Percentiles rank a stretch among this genome's conserved stretches.
These are phyloP conservation scores for Spodoptera litura DNA, from an alignment of 1,140 invertebrate genomes.

Conservation along the genomic window DNA sequence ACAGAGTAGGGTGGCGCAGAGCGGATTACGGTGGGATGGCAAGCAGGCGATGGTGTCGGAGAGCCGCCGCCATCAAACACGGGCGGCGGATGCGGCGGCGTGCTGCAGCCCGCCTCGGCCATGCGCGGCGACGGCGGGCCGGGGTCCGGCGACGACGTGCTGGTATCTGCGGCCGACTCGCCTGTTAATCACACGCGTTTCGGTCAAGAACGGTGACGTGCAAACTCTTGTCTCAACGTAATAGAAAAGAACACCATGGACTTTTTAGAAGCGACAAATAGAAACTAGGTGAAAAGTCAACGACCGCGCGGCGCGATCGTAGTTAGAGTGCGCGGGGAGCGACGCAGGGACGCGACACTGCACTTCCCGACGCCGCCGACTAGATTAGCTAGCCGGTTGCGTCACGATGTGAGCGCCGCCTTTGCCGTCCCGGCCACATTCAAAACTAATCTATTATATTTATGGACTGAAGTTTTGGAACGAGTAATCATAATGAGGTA, in stretches of 20 bases:
- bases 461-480: constrained; percentile 52
- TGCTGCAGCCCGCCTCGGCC: constrained; percentile 86
- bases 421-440: constrained; percentile 64
- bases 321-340: constrained; percentile 77
- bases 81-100: constrained; percentile 84
- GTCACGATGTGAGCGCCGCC: constrained; percentile 76
- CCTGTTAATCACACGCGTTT: constrained; percentile 85
- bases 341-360: constrained; percentile 84
- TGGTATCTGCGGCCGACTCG: constrained; percentile 96
- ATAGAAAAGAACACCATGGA: constrained; percentile 73
- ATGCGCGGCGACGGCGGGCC: constrained; percentile 92
- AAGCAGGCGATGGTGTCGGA: constrained; percentile 81
- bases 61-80: constrained; percentile 84
- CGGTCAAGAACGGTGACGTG: constrained; percentile 60
- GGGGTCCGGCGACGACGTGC: constrained; percentile 94
- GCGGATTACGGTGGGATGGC: constrained; percentile 86
- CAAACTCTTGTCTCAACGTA: constrained; percentile 54
- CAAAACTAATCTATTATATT: constrained; percentile 74
- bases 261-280: constrained; percentile 80
- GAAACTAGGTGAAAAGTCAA: constrained; percentile 86
- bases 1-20: constrained; percentile 83
- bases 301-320: constrained; percentile 80
- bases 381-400: constrained; percentile 85
- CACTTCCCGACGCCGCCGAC: constrained; percentile 85
- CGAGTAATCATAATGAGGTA: constrained; percentile 33